Evolutionary conservation across 1,140 invertebrate genomes (phyloP).

Genomic region (Atta colombica): DNA sequence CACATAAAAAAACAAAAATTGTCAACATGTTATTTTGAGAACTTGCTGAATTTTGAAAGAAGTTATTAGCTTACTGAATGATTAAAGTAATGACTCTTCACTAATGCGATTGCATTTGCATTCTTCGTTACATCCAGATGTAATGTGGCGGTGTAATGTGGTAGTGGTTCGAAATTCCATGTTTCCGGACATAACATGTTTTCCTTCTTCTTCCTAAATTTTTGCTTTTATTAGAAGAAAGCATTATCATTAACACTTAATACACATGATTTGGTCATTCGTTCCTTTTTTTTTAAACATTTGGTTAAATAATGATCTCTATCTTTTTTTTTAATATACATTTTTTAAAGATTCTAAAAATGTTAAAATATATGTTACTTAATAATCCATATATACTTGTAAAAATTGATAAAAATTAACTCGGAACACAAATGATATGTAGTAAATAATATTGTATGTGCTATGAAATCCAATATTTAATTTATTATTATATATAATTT

Average conservation of each 20-base stretch:
- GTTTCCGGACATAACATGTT: constrained; percentile 88
- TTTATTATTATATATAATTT: neutral
- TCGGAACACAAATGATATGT: no score
- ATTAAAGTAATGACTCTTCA: constrained; percentile 86
- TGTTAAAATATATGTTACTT: no score
- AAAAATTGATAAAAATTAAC: no score
- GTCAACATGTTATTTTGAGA: constrained; percentile 77
- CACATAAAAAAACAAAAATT: constrained; percentile 80
- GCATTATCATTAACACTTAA: no score
- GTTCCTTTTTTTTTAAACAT: neutral
- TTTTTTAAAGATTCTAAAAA: no score
- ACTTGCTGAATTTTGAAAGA: constrained; percentile 67
- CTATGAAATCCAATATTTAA: no score
- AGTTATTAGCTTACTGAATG: constrained; percentile 84
- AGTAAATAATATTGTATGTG: no score
- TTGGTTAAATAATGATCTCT: no score
- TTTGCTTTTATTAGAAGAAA: neutral
- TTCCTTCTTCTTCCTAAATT: neutral
- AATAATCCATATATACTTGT: no score
- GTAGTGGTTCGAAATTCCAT: constrained; percentile 86
- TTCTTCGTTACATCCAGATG: constrained; percentile 69
- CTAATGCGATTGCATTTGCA: constrained; percentile 67
- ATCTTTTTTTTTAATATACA: neutral
- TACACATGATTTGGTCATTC: no score
- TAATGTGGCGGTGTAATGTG: constrained; percentile 76